phyloP scores from a whole-genome alignment of 92 coral and sea anemone species.

The Umimayanthus chanpuru region DNA sequence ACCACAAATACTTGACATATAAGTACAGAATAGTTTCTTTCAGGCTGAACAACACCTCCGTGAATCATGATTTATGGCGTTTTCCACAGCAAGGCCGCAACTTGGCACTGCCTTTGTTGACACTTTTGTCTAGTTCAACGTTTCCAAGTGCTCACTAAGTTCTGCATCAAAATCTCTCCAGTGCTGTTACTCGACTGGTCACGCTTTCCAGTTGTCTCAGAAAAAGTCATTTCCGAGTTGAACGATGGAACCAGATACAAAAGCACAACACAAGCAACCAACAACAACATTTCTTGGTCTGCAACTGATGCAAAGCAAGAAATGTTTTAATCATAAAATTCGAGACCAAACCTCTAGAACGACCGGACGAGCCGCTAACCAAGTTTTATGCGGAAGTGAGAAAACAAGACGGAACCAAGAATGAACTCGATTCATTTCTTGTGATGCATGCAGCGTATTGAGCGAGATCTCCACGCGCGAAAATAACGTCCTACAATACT shows the following conservation, averaged over 20 bases:
- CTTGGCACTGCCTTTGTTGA: too few relatives aligned
- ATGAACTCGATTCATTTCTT: constrained; percentile 58
- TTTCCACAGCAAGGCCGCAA: too few relatives aligned
- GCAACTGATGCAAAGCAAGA: neutral
- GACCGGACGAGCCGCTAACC: neutral
- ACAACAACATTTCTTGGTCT: neutral
- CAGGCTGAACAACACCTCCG: too few relatives aligned
- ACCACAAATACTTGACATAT: too few relatives aligned
- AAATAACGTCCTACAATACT: constrained; percentile 39
- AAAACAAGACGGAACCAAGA: constrained; percentile 55
- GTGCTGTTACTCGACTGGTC: too few relatives aligned
- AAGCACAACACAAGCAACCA: neutral
- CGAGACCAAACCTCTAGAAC: neutral
- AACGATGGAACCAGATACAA: neutral
- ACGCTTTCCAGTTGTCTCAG: too few relatives aligned
- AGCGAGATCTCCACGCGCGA: constrained; percentile 35
- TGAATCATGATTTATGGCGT: too few relatives aligned
- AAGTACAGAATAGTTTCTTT: too few relatives aligned
- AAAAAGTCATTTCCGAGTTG: too few relatives aligned
- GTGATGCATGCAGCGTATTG: constrained; percentile 54
- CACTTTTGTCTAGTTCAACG: too few relatives aligned
- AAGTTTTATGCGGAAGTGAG: constrained; percentile 25
- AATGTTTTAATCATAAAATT: neutral
- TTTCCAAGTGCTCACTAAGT: too few relatives aligned
- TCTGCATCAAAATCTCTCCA: too few relatives aligned